phyloP scores from a whole-genome alignment of 2,797 vertebrate genomes.

The Cheirogaleus major region DNA sequence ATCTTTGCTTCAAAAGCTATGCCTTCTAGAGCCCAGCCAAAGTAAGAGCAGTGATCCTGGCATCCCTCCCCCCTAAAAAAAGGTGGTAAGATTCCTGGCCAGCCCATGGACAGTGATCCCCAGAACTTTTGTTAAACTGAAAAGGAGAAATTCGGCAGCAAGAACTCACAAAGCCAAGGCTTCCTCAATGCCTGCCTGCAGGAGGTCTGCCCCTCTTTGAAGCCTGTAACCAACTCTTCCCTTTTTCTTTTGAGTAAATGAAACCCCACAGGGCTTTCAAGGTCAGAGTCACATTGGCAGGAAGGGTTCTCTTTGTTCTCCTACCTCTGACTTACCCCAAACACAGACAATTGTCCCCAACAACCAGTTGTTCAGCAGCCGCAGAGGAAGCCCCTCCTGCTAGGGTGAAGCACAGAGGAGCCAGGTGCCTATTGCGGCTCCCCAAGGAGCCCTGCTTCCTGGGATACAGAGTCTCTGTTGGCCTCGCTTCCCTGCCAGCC shows the following conservation, averaged over 20 bases:
- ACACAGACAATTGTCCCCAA: slow-evolving; percentile 65
- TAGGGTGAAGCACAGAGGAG: background rate
- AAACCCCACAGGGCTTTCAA: slow-evolving; percentile 79
- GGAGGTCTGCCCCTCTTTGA: slow-evolving; percentile 81
- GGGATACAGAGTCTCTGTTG: background rate
- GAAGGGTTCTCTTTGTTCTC: slow-evolving; percentile 69
- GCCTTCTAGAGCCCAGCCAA: background rate
- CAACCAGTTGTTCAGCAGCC: slow-evolving; percentile 52
- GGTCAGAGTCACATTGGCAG: slow-evolving; percentile 75
- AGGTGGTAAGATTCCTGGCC: slow-evolving; percentile 75
- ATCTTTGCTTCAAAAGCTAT: slow-evolving; percentile 14
- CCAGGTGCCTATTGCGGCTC: background rate
- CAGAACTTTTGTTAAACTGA: slow-evolving; percentile 74
- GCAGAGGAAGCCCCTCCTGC: slow-evolving; percentile 9
- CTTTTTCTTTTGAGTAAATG: slow-evolving; percentile 64
- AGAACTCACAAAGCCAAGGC: slow-evolving; percentile 79
- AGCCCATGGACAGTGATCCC: slow-evolving; percentile 65
- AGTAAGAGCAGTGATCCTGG: background rate
- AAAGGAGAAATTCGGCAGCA: slow-evolving; percentile 79
- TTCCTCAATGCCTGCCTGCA: slow-evolving; percentile 67
- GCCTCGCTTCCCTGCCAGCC: slow-evolving; percentile 1
- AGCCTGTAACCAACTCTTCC: slow-evolving; percentile 73
- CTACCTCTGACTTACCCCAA: slow-evolving; percentile 67
- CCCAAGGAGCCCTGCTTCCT: slow-evolving; percentile 21
- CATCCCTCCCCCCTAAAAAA: slow-evolving; percentile 44